A percentile compares a stretch with the other conserved stretches of the same genome.
Conservation (phyloP, 2,797 vertebrate species). For the Sciurus carolinensis region DNA sequence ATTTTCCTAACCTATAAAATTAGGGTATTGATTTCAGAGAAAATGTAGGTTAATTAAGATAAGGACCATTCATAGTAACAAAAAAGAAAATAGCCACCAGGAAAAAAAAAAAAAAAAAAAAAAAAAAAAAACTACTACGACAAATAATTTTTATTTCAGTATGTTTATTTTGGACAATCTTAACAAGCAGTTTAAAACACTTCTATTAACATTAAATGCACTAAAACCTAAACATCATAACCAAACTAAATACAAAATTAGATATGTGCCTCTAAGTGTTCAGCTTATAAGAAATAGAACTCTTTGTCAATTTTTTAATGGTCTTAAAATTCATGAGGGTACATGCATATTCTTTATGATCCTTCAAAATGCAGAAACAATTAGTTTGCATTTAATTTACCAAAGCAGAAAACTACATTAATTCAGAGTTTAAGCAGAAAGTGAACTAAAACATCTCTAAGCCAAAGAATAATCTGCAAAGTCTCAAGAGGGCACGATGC, state of each 20-base stretch:
- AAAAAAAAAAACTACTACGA: slow-evolving; percentile 24
- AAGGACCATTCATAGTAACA: neutral
- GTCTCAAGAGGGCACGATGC: neutral
- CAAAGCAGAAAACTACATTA: neutral
- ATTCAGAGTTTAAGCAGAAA: neutral
- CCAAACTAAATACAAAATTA: neutral
- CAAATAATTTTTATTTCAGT: slow-evolving; percentile 78
- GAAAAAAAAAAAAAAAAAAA: no score
- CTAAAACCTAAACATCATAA: neutral
- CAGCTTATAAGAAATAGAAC: neutral
- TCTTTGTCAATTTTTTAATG: neutral
- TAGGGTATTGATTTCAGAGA: neutral
- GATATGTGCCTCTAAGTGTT: neutral
- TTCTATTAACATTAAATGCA: slow-evolving; percentile 66
- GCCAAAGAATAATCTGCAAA: neutral
- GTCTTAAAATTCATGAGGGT: neutral
- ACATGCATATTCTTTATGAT: neutral
- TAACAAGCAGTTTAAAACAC: slow-evolving; percentile 30
- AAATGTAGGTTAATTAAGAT: neutral
- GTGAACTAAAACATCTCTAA: neutral
- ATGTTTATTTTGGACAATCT: slow-evolving; percentile 28
- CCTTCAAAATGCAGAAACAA: slow-evolving; percentile 8
- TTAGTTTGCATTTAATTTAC: neutral
- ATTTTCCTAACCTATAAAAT: neutral
- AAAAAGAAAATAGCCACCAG: neutral